These are phyloP conservation scores for Nannospalax galili DNA, from an alignment of 2,113 vertebrate genomes.

Conservation along the genomic window DNA sequence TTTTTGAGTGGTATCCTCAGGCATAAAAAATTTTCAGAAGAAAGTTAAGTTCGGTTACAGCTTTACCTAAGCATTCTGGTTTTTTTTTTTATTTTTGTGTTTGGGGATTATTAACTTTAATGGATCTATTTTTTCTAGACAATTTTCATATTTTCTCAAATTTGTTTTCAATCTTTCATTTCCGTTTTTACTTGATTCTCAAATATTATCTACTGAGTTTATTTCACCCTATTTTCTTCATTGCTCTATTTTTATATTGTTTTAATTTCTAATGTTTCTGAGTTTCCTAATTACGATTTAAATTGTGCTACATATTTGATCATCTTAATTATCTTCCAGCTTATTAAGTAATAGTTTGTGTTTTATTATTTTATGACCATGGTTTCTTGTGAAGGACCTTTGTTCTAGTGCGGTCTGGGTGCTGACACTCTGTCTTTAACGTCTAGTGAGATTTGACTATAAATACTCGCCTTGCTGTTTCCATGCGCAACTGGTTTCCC, in stretches of 20 bases:
- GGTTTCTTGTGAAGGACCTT: not conserved
- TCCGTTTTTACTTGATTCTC: not conserved
- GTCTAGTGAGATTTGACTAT: not conserved
- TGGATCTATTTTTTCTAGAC: not conserved
- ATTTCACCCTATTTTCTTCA: not conserved
- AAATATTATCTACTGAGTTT: not conserved
- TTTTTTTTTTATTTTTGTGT: not conserved
- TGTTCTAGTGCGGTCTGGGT: not conserved
- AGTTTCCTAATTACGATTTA: not conserved
- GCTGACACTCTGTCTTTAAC: not conserved
- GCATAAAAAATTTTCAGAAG: not conserved
- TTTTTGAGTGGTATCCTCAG: too few species aligned
- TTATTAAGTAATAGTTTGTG: not conserved
- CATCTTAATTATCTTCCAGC: not conserved
- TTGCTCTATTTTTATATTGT: not conserved
- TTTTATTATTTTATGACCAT: not conserved
- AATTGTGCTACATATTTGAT: not conserved
- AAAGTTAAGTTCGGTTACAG: not conserved
- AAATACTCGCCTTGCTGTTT: not conserved
- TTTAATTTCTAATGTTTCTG: not conserved
- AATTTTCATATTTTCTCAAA: not conserved
- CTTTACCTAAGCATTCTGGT: not conserved
- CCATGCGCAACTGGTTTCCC: not conserved
- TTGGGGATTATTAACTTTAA: not conserved
- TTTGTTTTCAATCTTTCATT: not conserved